These are phyloP conservation scores for Rhegmatorhina hoffmannsi DNA, from an alignment of 2,113 vertebrate genomes.

Conservation along the genomic window DNA sequence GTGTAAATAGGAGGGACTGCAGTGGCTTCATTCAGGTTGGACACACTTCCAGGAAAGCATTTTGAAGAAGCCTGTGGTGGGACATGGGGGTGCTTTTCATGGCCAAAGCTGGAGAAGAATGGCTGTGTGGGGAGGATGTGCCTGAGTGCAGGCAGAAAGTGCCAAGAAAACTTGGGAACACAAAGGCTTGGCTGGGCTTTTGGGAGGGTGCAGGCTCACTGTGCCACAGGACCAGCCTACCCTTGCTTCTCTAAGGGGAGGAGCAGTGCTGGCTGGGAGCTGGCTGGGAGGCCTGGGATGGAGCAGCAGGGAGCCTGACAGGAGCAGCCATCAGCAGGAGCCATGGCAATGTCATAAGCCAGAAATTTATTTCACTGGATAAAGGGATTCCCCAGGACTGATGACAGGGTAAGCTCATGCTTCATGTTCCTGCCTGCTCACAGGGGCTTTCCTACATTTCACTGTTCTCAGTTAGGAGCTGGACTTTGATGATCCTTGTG, in stretches of 20 bases:
- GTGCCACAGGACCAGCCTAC: fast-evolving
- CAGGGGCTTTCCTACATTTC: neutral
- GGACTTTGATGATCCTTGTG: neutral
- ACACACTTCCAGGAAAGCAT: fast-evolving
- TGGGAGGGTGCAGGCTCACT: neutral
- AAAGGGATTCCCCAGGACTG: neutral
- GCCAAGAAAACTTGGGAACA: neutral
- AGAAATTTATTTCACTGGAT: neutral
- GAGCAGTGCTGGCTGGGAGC: neutral
- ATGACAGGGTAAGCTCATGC: neutral
- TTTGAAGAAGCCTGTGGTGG: neutral
- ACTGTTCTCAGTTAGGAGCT: neutral
- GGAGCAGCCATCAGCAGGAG: neutral
- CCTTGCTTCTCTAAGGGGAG: neutral
- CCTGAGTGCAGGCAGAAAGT: neutral
- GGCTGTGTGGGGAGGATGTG: neutral
- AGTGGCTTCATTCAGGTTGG: neutral
- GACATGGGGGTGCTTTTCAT: fast-evolving
- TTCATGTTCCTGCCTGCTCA: neutral
- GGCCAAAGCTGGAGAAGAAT: neutral
- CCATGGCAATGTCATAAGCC: fast-evolving
- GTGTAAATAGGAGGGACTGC: neutral
- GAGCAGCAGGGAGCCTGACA: neutral
- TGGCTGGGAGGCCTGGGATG: neutral
- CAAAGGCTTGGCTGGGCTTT: neutral